These are phyloP conservation scores for Pseudopleuronectes americanus DNA, from an alignment of 2,797 vertebrate species.

Conservation along the genomic window DNA sequence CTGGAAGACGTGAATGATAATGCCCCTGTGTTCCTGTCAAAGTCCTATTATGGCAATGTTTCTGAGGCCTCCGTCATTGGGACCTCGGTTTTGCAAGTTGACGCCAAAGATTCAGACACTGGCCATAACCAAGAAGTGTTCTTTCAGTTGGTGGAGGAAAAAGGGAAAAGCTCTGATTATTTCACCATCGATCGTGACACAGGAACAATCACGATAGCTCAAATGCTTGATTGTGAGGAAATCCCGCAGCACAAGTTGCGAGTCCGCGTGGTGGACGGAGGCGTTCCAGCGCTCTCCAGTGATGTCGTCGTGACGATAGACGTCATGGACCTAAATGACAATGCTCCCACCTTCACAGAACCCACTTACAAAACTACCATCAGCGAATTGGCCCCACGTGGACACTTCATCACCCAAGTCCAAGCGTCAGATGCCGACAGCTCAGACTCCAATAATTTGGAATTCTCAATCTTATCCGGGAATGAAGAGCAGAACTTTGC, in stretches of 20 bases:
- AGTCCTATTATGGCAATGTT: constrained; percentile 85
- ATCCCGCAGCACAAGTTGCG: constrained; percentile 84
- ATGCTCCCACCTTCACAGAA: constrained; percentile 90
- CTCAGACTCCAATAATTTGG: constrained; percentile 86
- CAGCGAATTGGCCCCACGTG: constrained; percentile 89
- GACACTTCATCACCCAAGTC: constrained; percentile 93
- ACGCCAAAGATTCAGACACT: constrained; percentile 90
- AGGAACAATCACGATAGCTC: constrained; percentile 88
- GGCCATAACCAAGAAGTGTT: constrained; percentile 90
- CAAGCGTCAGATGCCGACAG: constrained; percentile 93
- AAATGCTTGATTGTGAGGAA: constrained; percentile 90
- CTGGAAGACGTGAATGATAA: constrained; percentile 97
- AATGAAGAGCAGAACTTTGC: constrained; percentile 94
- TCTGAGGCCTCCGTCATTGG: constrained; percentile 94
- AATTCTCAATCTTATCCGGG: constrained; percentile 92
- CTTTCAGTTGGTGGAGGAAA: constrained; percentile 90
- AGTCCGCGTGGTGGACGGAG: constrained; percentile 90
- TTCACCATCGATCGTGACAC: constrained; percentile 91
- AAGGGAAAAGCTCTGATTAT: constrained; percentile 84
- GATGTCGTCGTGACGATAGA: constrained; percentile 86
- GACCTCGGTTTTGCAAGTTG: constrained; percentile 88
- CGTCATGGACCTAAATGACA: constrained; percentile 94
- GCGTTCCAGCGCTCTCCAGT: constrained; percentile 91
- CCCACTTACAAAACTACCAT: constrained; percentile 88
- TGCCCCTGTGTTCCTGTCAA: constrained; percentile 87